Percentiles rank a stretch among this genome's conserved stretches.
These are phyloP conservation scores for Bombus ignitus DNA, from an alignment of 1,140 invertebrate species.

Conservation along the genomic window DNA sequence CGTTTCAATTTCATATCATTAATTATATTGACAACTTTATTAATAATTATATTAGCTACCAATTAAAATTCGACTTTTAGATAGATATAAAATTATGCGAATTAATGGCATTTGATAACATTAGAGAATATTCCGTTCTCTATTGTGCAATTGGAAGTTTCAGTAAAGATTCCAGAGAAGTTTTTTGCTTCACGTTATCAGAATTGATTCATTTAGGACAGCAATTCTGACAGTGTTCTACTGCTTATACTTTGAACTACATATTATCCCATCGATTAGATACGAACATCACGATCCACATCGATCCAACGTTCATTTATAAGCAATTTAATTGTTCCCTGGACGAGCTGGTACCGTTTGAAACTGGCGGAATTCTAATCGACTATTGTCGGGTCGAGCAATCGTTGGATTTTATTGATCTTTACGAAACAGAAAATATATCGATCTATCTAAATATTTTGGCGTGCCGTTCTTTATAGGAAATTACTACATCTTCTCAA, in stretches of 20 bases:
- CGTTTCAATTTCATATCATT: background rate
- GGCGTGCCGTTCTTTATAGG: conserved; percentile 6
- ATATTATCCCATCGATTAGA: conserved; percentile 26
- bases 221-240: background rate
- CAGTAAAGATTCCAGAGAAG: background rate
- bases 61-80: background rate
- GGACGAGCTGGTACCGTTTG: background rate
- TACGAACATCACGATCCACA: background rate
- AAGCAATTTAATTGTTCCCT: background rate
- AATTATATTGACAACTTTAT: background rate
- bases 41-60: background rate
- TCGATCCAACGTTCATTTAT: background rate
- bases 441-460: background rate
- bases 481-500: background rate
- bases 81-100: background rate
- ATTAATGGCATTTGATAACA: background rate
- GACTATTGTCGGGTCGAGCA: background rate
- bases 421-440: no score
- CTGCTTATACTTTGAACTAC: conserved; percentile 46
- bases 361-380: background rate
- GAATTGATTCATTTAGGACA: conserved; percentile 2
- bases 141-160: background rate
- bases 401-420: background rate
- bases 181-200: background rate
- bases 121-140: no score